Conservation (phyloP, 2,797 vertebrate species). For the Coranthus polyacanthus region DNA sequence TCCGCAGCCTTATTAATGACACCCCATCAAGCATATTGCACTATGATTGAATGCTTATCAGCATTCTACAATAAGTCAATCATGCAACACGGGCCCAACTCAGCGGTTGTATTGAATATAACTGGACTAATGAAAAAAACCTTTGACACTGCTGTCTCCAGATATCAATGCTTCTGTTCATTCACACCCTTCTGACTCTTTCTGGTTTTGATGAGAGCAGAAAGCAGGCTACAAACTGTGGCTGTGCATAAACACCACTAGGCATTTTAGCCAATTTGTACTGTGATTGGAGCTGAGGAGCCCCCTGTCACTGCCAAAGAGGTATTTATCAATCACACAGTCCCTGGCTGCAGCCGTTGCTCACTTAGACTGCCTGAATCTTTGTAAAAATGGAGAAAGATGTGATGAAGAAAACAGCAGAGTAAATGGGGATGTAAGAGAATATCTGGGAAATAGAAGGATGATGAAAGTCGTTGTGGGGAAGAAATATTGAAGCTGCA, state of each 20-base stretch:
- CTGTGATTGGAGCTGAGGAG: slow-evolving; percentile 65
- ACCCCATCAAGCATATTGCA: slow-evolving; percentile 38
- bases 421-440: slow-evolving; percentile 33
- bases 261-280: slow-evolving; percentile 65
- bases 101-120: background rate
- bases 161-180: slow-evolving; percentile 20
- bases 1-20: slow-evolving; percentile 49
- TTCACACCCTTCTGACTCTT: slow-evolving; percentile 22
- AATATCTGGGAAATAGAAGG: slow-evolving; percentile 30
- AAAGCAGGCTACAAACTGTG: slow-evolving; percentile 21
- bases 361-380: slow-evolving; percentile 24
- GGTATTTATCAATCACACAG: slow-evolving; percentile 79
- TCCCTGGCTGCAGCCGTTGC: slow-evolving; percentile 58
- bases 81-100: background rate
- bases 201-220: slow-evolving; percentile 22
- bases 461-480: slow-evolving; percentile 27
- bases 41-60: slow-evolving; percentile 36
- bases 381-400: slow-evolving; percentile 32
- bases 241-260: slow-evolving; percentile 63
- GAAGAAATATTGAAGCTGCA: slow-evolving; percentile 5
- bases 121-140: slow-evolving; percentile 13
- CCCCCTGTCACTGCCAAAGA: slow-evolving; percentile 63
- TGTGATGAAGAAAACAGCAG: slow-evolving; percentile 32
- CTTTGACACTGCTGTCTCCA: background rate
- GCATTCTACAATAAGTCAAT: slow-evolving; percentile 12